Base-by-base conservation (phyloP, 2,888 invertebrate genomes). In the Drepanosiphum platanoidis region DNA sequence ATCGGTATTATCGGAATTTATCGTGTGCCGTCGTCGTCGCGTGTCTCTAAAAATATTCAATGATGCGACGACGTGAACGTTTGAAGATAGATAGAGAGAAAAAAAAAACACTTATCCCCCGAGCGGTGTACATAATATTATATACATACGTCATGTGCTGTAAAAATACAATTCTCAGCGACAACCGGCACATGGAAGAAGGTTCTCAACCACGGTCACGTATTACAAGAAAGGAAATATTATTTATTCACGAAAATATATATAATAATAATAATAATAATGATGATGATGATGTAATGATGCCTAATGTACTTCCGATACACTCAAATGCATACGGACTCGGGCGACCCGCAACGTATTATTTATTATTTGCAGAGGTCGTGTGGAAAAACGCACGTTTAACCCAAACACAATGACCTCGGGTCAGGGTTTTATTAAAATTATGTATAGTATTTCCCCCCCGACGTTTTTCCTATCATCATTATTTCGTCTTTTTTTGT, bases 341-440 rank as follows among this genome's bases (percentile, higher is more conserved):
- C 30, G 18, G 58, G 36, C 52, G 70, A 27, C 22, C 18, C 34
- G 66, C 27, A 30, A 13, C 18, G 5, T 32, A 32, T 27, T 18
- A 75, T 58, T n/a, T 52, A 39, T 71, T 58, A 81, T 72, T 66
- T 46, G 68, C 52, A 39, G 58, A 71, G 72, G 39, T 82, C 71
- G 30, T 42, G 39, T 66, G 52, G 75, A 52, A 84, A 70, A 84
- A 84, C 58, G 36, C 30, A 58, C 30, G 75, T 84, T 84, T 84
- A 77, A 84, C 77, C 77, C 58, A 15, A 36, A 52, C 52, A 72
- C 13, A n/a, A 70, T 52, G 58, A 81, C 58, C 74, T 74, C 61
- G 74, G 77, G 84, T 70, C 84, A 84, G 68, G 68, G 77, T 77
- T 77, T 61, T 36, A 72, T 81, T 52, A 22, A 78, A 79, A 68